Evolutionary conservation across 2,888 invertebrate genomes (phyloP).

Genomic region (Bimastos eiseni): DNA sequence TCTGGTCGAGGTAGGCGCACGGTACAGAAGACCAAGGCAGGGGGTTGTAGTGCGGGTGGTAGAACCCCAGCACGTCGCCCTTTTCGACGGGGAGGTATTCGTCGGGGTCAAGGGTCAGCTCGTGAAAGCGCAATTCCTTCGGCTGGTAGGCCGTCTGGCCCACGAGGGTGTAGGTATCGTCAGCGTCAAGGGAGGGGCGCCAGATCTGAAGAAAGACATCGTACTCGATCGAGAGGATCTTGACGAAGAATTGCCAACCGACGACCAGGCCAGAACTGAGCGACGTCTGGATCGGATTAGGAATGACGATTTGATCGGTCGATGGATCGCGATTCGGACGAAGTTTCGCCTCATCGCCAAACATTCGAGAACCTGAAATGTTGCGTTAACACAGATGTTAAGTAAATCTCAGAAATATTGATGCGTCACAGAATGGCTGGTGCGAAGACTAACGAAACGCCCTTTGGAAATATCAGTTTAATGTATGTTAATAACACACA

Average conservation of each 20-base stretch:
- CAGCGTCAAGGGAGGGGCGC: neutral
- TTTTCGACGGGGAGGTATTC: slow-evolving; percentile 37
- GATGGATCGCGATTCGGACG: slow-evolving; percentile 37
- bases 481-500: no score
- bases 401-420: no score
- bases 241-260: slow-evolving; percentile 43
- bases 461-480: no score
- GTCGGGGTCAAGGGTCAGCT: slow-evolving; percentile 32
- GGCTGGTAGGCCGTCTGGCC: slow-evolving; percentile 44
- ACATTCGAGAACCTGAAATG: slow-evolving; percentile 37
- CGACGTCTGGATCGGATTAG: slow-evolving; percentile 42
- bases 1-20: slow-evolving; percentile 36
- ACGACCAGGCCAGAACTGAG: slow-evolving; percentile 37
- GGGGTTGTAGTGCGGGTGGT: slow-evolving; percentile 39
- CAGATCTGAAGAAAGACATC: slow-evolving; percentile 35
- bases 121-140: slow-evolving; percentile 41
- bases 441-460: no score
- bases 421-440: no score
- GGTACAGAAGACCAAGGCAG: slow-evolving; percentile 40
- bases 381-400: neutral
- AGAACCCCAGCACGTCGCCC: slow-evolving; percentile 43
- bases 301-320: slow-evolving; percentile 37
- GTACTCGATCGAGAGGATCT: slow-evolving; percentile 40
- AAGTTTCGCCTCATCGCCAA: slow-evolving; percentile 43
- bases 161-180: slow-evolving; percentile 39